Conservation (phyloP, 1,140 invertebrate genomes). For the Megalopta genalis region DNA sequence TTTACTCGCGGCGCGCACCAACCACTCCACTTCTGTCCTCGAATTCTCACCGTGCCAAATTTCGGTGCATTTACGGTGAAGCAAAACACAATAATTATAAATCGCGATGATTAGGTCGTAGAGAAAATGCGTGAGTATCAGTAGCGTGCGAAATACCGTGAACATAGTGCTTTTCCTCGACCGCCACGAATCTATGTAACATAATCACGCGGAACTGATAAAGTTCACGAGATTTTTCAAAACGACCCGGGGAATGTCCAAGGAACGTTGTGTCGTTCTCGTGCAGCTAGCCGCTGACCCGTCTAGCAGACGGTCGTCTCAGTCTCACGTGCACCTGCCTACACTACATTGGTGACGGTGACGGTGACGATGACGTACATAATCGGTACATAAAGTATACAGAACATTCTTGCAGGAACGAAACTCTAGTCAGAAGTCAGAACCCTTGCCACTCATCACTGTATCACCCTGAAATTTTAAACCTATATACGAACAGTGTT, state of each 20-base stretch:
- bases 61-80: slow-evolving; percentile 14
- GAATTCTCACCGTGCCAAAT: slow-evolving; percentile 16
- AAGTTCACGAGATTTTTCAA: background rate
- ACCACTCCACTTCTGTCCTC: slow-evolving; percentile 34
- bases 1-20: slow-evolving; percentile 15
- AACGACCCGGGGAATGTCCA: slow-evolving; percentile 17
- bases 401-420: too few relatives aligned
- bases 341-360: background rate
- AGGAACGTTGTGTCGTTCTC: background rate
- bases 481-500: too few relatives aligned
- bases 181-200: slow-evolving; percentile 34
- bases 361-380: slow-evolving; percentile 19
- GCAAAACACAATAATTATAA: slow-evolving; percentile 1
- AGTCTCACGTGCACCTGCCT: slow-evolving; percentile 30
- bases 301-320: slow-evolving; percentile 37
- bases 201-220: slow-evolving; percentile 36
- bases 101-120: slow-evolving; percentile 18
- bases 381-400: background rate
- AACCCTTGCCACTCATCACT: too few relatives aligned
- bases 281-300: background rate
- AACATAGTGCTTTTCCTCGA: slow-evolving; percentile 38
- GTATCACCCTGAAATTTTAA: too few relatives aligned
- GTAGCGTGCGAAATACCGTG: slow-evolving; percentile 35
- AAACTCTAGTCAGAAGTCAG: too few relatives aligned
- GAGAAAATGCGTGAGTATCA: slow-evolving; percentile 40